A percentile compares a stretch with the other conserved stretches of the same genome.
Conservation (phyloP, 1,140 invertebrate species). For the Macrosteles quadrilineatus region DNA sequence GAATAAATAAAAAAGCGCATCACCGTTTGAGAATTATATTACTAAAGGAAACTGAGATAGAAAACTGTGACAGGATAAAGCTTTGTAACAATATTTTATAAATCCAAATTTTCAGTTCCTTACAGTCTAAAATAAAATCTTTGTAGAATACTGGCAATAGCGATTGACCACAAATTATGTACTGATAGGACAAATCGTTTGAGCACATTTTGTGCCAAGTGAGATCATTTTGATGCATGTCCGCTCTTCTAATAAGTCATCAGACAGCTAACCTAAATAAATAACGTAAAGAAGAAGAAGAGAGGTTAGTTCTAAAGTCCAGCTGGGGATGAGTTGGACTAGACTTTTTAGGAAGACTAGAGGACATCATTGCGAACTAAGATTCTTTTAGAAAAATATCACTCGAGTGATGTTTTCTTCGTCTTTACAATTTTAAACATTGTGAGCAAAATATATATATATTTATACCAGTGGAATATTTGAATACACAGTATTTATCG, state of each 20-base stretch:
- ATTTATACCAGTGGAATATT: conserved; percentile 23
- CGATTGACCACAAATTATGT: not conserved
- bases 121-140: conserved; percentile 12
- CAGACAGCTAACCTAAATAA: conserved; percentile 1
- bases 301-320: not conserved
- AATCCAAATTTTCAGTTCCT: not conserved
- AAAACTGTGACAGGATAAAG: not conserved
- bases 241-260: not conserved
- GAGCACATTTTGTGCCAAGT: not conserved
- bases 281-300: conserved; percentile 4
- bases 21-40: conserved; percentile 11
- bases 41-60: not conserved
- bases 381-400: conserved; percentile 26
- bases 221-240: conserved; percentile 12
- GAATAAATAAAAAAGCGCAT: conserved; percentile 18
- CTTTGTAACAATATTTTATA: not conserved
- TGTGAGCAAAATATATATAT: conserved; percentile 25
- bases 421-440: conserved; percentile 16
- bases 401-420: conserved; percentile 17
- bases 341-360: conserved; percentile 27
- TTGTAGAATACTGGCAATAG: not conserved
- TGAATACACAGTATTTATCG: conserved; percentile 20
- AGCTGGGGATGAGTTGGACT: conserved; percentile 8
- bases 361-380: conserved; percentile 20
- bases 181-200: not conserved